These are phyloP conservation scores for Clarias gariepinus DNA, from an alignment of 2,113 vertebrate genomes.

Conservation along the genomic window DNA sequence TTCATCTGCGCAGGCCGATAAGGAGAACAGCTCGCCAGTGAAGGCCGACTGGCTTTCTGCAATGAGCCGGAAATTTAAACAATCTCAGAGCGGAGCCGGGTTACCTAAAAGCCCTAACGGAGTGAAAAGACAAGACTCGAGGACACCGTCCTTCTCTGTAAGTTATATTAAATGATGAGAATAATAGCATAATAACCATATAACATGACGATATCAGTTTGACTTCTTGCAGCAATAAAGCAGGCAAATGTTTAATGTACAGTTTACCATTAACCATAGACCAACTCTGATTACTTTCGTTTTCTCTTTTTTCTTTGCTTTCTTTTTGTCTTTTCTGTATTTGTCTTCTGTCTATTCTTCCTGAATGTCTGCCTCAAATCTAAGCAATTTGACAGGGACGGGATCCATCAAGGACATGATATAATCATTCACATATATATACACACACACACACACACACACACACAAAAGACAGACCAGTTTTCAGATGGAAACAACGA, in stretches of 20 bases:
- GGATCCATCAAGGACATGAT: no score
- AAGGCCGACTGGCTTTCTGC: conserved; percentile 84
- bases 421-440: no score
- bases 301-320: neutral
- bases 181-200: neutral
- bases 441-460: no score
- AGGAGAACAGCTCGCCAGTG: conserved; percentile 85
- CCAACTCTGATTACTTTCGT: no score
- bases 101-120: conserved; percentile 62
- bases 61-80: conserved; percentile 80
- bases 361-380: neutral
- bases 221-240: neutral
- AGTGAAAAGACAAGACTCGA: conserved; percentile 73
- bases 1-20: conserved; percentile 65
- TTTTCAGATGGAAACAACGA: no score
- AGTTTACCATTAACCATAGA: neutral
- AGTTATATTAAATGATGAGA: conserved; percentile 36
- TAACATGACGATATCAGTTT: neutral
- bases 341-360: neutral
- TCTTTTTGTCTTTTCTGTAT: neutral
- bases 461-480: no score
- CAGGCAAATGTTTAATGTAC: neutral
- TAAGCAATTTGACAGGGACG: no score
- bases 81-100: conserved; percentile 56
- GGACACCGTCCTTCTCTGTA: conserved; percentile 66